These are phyloP conservation scores for Tarsius wallacei DNA, from an alignment of 2,797 vertebrate species.

Conservation along the genomic window DNA sequence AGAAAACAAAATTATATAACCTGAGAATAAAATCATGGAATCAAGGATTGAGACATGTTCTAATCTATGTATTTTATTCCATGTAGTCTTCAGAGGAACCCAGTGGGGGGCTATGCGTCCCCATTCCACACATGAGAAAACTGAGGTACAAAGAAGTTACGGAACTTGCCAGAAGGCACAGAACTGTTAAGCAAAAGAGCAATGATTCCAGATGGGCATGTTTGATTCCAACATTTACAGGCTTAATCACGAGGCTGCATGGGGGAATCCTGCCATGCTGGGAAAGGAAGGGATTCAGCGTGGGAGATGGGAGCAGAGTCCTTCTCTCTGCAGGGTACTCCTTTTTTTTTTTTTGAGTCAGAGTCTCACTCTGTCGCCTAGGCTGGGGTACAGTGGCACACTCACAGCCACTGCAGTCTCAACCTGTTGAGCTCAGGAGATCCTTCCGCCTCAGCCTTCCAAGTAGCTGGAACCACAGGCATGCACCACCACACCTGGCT, in stretches of 20 bases:
- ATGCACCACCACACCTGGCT: too few relatives aligned
- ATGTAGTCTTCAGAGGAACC: neutral
- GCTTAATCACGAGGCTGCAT: neutral
- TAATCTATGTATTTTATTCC: neutral
- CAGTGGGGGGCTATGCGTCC: neutral
- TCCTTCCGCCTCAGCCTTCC: too few relatives aligned
- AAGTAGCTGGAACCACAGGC: too few relatives aligned
- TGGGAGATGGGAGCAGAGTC: slow-evolving; percentile 49
- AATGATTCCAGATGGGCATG: neutral
- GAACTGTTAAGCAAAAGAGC: neutral
- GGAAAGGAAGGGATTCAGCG: neutral
- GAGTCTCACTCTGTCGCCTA: too few relatives aligned
- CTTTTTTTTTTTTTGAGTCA: too few relatives aligned
- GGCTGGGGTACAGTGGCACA: too few relatives aligned
- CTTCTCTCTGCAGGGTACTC: slow-evolving; percentile 55
- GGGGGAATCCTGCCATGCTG: neutral
- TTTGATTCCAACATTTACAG: neutral
- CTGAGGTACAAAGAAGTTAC: neutral
- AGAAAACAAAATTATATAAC: neutral
- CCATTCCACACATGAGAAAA: neutral
- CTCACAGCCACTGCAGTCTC: too few relatives aligned
- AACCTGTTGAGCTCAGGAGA: too few relatives aligned
- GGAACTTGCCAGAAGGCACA: neutral
- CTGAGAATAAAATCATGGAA: neutral
- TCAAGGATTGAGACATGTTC: fast-evolving